Evolutionary conservation across 1,140 invertebrate species (phyloP), one percentile per base, ranked within the genome.

Genomic region (Drosophila paulistorum): DNA sequence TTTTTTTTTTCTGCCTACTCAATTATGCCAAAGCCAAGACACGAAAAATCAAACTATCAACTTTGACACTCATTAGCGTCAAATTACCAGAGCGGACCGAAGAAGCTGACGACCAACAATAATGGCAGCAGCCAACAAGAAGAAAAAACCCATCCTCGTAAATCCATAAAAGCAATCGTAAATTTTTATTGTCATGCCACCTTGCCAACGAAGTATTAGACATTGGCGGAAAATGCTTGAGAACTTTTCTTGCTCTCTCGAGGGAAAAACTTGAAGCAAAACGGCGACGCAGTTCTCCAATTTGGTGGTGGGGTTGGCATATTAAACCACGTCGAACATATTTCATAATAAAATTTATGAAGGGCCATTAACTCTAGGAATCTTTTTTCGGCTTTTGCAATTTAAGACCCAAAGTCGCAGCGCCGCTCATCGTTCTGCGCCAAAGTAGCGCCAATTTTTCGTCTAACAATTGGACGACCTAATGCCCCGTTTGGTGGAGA

Each of bases 301-400:
- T 80, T 66, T 68, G 61, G 65, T 71, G 74, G 41, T 61, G 66
- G 35, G 35, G 66, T 51, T 71, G 83, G 83, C 83, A 79, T 80
- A 85, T 85, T 86, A 81, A 85, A 79, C 79, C 71, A 73, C 77
- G 66, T 83, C 76, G 84, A 84, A 89, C 83, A 87, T 87, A 87
- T 87, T 87, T 87, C 84, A 87, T 87, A 87, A 87, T 74, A 89
- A 87, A 87, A 87, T 87, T 87, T 87, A 87, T 87, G 84, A 89
- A 87, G 84, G 84, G 80, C 84, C 84, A 87, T 87, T 87, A 87
- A 87, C 84, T 87, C 89, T 87, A 89, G 89, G 84, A 87, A 87
- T 87, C 84, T 87, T 79, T 87, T 87, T 74, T 71, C 59, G 79
- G 45, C 7, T 17, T 17, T 51, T 51, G 45, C 80, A 89, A 89